These are phyloP conservation scores for Apomyelois bistriatella DNA, from an alignment of 2,888 invertebrate genomes.

Conservation along the genomic window DNA sequence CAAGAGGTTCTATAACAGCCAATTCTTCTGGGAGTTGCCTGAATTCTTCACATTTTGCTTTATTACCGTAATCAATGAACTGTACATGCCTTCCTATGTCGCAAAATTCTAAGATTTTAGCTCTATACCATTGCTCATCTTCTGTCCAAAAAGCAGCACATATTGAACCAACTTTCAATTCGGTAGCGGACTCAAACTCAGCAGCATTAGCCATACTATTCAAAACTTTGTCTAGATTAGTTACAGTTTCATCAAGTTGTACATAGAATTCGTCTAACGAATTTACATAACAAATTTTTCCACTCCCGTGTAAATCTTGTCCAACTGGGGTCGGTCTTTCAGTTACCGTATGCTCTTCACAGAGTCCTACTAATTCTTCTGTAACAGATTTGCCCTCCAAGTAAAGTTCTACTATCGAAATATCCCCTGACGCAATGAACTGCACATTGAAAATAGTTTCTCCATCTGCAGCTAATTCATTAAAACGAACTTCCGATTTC, in stretches of 20 bases:
- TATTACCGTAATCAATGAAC: conserved; percentile 86
- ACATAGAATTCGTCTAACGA: conserved; percentile 87
- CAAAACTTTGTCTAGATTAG: conserved; percentile 81
- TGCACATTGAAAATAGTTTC: conserved; percentile 85
- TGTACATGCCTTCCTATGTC: conserved; percentile 79
- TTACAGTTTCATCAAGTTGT: conserved; percentile 79
- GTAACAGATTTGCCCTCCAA: conserved; percentile 82
- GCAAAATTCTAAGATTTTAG: conserved; percentile 80
- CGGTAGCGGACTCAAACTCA: conserved; percentile 69
- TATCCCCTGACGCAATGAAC: conserved; percentile 83
- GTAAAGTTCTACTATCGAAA: conserved; percentile 82
- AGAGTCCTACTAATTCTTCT: conserved; percentile 78
- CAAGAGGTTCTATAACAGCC: conserved; percentile 77
- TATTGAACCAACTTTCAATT: conserved; percentile 79
- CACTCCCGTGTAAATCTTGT: conserved; percentile 69
- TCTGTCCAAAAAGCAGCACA: conserved; percentile 84
- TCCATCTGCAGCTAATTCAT: conserved; percentile 84
- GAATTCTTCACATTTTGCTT: conserved; percentile 80
- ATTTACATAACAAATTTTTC: conserved; percentile 84
- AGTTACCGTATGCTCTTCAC: conserved; percentile 54
- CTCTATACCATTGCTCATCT: conserved; percentile 84
- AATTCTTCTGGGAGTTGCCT: conserved; percentile 82
- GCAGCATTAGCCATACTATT: conserved; percentile 75
- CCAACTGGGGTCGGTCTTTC: conserved; percentile 67
- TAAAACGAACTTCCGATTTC: conserved; percentile 83